Conservation (phyloP, 2,797 vertebrate species). For the Ispidina lecontei region DNA sequence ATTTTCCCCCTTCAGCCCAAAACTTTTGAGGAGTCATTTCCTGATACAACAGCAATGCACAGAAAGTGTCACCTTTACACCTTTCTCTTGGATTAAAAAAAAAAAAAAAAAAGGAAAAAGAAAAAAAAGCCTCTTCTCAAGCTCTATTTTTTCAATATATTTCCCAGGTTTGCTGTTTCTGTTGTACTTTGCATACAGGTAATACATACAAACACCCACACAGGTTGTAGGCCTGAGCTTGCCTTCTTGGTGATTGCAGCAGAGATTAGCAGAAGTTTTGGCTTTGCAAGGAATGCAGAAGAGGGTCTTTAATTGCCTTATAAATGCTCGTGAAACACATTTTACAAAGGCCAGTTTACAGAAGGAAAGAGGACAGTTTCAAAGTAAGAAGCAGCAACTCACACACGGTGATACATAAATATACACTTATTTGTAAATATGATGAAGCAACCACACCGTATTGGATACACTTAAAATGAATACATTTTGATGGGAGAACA, state of each 20-base stretch:
- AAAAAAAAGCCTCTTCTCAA: neutral
- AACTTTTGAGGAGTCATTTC: neutral
- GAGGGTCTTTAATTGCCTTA: conserved; percentile 35
- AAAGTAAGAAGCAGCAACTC: neutral
- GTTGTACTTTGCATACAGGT: conserved; percentile 5
- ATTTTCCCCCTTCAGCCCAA: neutral
- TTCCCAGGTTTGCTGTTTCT: conserved; percentile 26
- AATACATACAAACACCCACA: conserved; percentile 20
- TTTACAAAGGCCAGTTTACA: conserved; percentile 14
- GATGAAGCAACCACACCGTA: neutral
- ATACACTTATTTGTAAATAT: neutral
- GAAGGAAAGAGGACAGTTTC: neutral
- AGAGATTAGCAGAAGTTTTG: conserved; percentile 53
- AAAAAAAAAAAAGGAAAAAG: neutral
- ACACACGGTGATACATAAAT: neutral
- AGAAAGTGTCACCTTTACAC: neutral
- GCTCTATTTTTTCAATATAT: neutral
- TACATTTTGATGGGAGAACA: neutral
- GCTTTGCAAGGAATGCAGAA: conserved; percentile 38
- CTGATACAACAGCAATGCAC: neutral
- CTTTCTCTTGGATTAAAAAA: neutral
- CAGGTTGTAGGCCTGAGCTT: conserved; percentile 16
- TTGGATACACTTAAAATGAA: neutral
- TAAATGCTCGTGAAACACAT: conserved; percentile 8
- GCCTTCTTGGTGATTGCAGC: neutral